A percentile compares a stretch with the other conserved stretches of the same genome.
These are phyloP conservation scores for Chaetodon trifasciatus DNA, from an alignment of 2,797 vertebrate genomes.

Conservation along the genomic window DNA sequence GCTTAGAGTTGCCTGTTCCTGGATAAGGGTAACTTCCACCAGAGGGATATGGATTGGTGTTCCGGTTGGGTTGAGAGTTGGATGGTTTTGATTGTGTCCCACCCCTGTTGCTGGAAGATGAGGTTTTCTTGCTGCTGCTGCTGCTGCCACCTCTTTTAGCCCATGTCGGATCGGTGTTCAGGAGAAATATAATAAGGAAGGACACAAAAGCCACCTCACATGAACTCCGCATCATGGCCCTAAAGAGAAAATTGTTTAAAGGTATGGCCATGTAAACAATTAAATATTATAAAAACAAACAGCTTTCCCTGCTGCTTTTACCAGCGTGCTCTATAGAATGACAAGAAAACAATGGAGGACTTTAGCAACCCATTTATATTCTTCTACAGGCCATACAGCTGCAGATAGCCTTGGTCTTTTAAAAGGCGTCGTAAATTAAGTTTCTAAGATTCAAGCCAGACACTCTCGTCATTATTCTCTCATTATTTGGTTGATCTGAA, in stretches of 20 bases:
- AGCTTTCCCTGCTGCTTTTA: not conserved
- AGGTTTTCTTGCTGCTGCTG: conserved; percentile 43
- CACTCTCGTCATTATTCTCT: not conserved
- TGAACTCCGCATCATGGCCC: conserved; percentile 69
- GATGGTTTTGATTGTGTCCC: conserved; percentile 69
- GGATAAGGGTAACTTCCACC: conserved; percentile 80
- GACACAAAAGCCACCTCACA: conserved; percentile 46
- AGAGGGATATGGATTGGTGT: conserved; percentile 77
- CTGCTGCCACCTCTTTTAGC: conserved; percentile 60
- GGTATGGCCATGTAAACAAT: not conserved
- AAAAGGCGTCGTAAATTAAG: not conserved
- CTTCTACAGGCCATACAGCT: too few relatives aligned
- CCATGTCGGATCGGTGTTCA: conserved; percentile 65
- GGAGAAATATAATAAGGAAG: conserved; percentile 63
- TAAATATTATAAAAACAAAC: not conserved
- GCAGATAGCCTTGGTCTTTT: not conserved
- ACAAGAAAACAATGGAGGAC: not conserved
- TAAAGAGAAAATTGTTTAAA: conserved; percentile 26
- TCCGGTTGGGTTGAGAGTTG: conserved; percentile 68
- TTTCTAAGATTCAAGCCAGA: not conserved
- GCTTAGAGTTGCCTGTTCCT: conserved; percentile 64
- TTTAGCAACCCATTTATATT: not conserved
- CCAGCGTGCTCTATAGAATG: not conserved
- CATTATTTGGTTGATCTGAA: not conserved
- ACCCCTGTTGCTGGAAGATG: conserved; percentile 44